Evolutionary conservation across 23 tunicate genomes (phyloP), one percentile per base, ranked within the genome.

Genomic region (Botrylloides violaceus): DNA sequence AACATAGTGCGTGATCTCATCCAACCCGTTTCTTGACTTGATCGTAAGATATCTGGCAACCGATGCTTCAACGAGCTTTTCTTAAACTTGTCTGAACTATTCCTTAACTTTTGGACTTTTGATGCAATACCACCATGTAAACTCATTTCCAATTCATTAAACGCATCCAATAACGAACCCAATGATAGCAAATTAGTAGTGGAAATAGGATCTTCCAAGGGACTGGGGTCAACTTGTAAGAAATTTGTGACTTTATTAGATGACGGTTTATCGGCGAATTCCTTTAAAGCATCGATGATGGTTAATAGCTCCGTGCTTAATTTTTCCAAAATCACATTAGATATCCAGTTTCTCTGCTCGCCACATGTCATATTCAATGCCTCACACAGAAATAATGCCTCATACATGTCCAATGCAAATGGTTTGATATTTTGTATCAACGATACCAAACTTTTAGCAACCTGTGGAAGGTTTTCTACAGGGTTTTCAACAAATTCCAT

Each of bases 51-150:
- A 49, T 87, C 86, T 2, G 95, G 85, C 47, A 80, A 76, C 4
- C 79, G 66, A 4, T 65, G 84, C 72, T 87, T 87, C 68, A 87
- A 49, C 21, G 64, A 77, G 20, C 95, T 72, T 61, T 80, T 87
- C 32, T 62, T 87, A 32, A 24, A 27, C 23, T 65, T 38, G 23
- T 34, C 70, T 20, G 37, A 30, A 43, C 50, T 76, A 58, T 55
- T 35, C 74, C 37, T 68, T 1, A 36, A 15, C 37, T 68, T 36
- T 43, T 9, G 25, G n/a, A 43, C 20, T 19, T 32, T 36, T 19
- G 74, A 32, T 1, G 25, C 26, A 9, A 32, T 36, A 2, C 72
- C 59, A 7, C 32, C 58, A 33, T 77, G 58, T 23, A 83, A 23
- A 32, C 19, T 23, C 12, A 22, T 34, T 70, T 83, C 90, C 26